phyloP scores from a whole-genome alignment of 2,888 invertebrate genomes.

The Drosophila nr. perissopoda region DNA sequence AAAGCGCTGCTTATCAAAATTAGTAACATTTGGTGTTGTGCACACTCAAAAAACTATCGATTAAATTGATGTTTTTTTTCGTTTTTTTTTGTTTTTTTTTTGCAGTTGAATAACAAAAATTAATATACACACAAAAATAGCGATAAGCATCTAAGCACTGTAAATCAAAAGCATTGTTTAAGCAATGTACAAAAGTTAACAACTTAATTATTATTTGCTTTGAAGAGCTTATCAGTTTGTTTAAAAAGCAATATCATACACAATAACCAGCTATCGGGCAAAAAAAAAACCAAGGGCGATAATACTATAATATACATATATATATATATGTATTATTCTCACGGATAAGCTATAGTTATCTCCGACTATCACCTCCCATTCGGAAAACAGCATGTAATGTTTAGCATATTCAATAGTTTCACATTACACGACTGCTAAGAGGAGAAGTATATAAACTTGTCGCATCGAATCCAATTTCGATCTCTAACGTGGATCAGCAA shows the following conservation, averaged over 20 bases:
- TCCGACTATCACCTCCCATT: slow-evolving; percentile 12
- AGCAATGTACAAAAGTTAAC: slow-evolving; percentile 62
- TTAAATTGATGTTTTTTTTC: slow-evolving; percentile 1
- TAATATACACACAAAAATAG: not conserved
- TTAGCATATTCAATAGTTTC: slow-evolving; percentile 1
- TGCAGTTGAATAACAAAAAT: slow-evolving; percentile 5
- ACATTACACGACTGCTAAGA: not conserved
- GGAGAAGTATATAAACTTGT: too few species aligned
- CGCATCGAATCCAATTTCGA: too few species aligned
- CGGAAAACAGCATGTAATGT: slow-evolving; percentile 1
- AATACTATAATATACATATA: slow-evolving; percentile 10
- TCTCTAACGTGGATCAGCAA: not conserved
- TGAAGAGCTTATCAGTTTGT: slow-evolving; percentile 63
- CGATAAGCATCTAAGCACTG: slow-evolving; percentile 34
- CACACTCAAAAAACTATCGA: slow-evolving; percentile 25
- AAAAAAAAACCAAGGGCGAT: slow-evolving; percentile 33
- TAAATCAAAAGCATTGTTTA: slow-evolving; percentile 69
- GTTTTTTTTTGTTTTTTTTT: not conserved
- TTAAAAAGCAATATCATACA: slow-evolving; percentile 58
- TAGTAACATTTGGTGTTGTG: slow-evolving; percentile 10
- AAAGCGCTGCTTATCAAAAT: slow-evolving; percentile 7
- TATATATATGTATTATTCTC: not conserved
- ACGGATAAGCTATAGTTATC: slow-evolving; percentile 43
- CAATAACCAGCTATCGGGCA: slow-evolving; percentile 28
- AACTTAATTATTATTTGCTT: slow-evolving; percentile 57